phyloP scores from a whole-genome alignment of 2,797 vertebrate genomes.

The Hyperoplus immaculatus region DNA sequence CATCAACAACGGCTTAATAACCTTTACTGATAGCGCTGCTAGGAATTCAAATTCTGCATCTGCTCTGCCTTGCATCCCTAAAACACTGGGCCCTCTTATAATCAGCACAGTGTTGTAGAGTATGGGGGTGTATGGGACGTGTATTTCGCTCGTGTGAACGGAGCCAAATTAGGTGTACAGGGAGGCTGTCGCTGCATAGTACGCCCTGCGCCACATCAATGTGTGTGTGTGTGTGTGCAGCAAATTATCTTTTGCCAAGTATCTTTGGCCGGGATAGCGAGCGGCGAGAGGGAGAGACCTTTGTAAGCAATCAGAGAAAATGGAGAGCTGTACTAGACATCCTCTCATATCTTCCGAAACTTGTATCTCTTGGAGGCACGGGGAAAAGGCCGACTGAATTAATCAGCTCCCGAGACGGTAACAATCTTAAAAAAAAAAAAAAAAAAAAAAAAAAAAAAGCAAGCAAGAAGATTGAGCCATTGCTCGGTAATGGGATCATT shows the following conservation, averaged over 20 bases:
- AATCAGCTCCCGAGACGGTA: slow-evolving; percentile 73
- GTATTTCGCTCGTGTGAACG: slow-evolving; percentile 30
- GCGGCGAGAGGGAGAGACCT: slow-evolving; percentile 71
- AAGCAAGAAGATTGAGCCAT: slow-evolving; percentile 57
- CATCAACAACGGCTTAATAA: slow-evolving; percentile 88
- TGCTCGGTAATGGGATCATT: slow-evolving; percentile 58
- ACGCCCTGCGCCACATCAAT: slow-evolving; percentile 22
- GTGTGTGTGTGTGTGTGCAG: slow-evolving; percentile 41
- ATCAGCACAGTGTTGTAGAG: slow-evolving; percentile 67
- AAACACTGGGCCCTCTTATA: slow-evolving; percentile 72
- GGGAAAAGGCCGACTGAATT: slow-evolving; percentile 65
- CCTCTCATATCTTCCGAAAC: slow-evolving; percentile 61
- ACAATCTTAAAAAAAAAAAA: slow-evolving; percentile 35
- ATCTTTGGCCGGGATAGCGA: slow-evolving; percentile 57
- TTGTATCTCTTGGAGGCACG: slow-evolving; percentile 53
- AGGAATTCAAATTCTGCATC: slow-evolving; percentile 85
- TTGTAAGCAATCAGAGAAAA: slow-evolving; percentile 81
- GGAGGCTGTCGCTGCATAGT: slow-evolving; percentile 31
- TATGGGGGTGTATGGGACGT: slow-evolving; percentile 27
- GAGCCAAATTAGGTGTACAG: slow-evolving; percentile 60
- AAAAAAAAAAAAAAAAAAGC: slow-evolving; percentile 28
- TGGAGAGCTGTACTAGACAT: slow-evolving; percentile 65
- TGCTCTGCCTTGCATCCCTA: slow-evolving; percentile 73
- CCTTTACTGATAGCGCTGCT: slow-evolving; percentile 87
- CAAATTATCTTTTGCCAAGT: slow-evolving; percentile 73